Percentiles rank a stretch among this genome's conserved stretches.
phyloP scores from a whole-genome alignment of 2,797 vertebrate species.

The Amblyraja radiata region DNA sequence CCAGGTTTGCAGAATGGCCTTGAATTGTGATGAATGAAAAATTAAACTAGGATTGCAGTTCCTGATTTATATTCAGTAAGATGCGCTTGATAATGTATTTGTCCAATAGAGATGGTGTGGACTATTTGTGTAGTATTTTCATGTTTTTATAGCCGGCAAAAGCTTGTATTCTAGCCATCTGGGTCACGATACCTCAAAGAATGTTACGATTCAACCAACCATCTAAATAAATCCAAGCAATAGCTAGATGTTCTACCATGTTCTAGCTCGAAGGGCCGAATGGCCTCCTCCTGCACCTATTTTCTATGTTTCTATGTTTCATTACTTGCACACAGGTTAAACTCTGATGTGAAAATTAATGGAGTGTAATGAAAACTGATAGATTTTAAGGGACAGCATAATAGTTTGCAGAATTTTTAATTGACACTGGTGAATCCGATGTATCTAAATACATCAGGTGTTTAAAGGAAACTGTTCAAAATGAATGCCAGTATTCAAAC shows the following conservation, averaged over 20 bases:
- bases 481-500: too few species aligned
- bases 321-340: too few species aligned
- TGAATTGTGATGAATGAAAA: neutral
- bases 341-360: too few species aligned
- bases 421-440: too few species aligned
- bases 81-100: neutral
- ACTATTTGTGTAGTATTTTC: neutral
- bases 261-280: neutral
- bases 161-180: neutral
- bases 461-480: too few species aligned
- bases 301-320: too few species aligned
- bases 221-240: neutral
- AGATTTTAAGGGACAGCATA: too few species aligned
- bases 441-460: too few species aligned
- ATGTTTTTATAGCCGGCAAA: neutral
- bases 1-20: neutral
- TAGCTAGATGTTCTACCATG: neutral
- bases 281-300: too few species aligned
- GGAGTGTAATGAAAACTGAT: too few species aligned
- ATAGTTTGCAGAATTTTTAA: too few species aligned
- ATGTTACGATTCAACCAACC: too few species aligned
- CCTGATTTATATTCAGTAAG: neutral
- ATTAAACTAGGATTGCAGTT: neutral
- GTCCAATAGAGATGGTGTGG: neutral
- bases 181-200: neutral